Evolutionary conservation across 2,888 invertebrate genomes (phyloP).

Genomic region (Hymenopus coronatus): DNA sequence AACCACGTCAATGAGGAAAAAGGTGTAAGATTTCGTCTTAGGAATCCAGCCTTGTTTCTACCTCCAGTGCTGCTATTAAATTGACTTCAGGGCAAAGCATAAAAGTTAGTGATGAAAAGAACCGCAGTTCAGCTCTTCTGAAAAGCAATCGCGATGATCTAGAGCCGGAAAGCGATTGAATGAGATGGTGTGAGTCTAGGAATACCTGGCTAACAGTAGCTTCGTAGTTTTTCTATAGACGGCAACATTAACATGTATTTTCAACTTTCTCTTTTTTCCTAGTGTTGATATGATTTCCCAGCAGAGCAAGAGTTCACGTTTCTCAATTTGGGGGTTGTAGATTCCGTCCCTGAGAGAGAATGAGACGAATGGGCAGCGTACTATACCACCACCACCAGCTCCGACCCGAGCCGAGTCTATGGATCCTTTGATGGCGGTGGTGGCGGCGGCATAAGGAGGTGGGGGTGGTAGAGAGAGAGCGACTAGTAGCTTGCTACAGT

Average conservation of each 20-base stretch:
- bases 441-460: slow-evolving; percentile 1
- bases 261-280: not conserved
- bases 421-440: slow-evolving; percentile 30
- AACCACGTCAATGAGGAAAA: no score
- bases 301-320: not conserved
- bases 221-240: not conserved
- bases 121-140: not conserved
- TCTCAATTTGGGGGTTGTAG: slow-evolving; percentile 1
- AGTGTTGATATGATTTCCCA: not conserved
- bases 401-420: not conserved
- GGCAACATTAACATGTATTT: not conserved
- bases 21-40: no score
- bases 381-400: not conserved
- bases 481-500: slow-evolving; percentile 28
- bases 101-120: not conserved
- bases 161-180: not conserved
- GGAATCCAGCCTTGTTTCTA: no score
- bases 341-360: not conserved
- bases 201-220: not conserved
- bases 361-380: not conserved
- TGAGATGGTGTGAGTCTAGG: not conserved
- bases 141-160: not conserved
- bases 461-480: slow-evolving; percentile 14
- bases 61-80: not conserved
- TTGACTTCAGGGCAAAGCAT: not conserved